Base-by-base conservation (phyloP, 2,888 invertebrate genomes). In the Netelia inedita region DNA sequence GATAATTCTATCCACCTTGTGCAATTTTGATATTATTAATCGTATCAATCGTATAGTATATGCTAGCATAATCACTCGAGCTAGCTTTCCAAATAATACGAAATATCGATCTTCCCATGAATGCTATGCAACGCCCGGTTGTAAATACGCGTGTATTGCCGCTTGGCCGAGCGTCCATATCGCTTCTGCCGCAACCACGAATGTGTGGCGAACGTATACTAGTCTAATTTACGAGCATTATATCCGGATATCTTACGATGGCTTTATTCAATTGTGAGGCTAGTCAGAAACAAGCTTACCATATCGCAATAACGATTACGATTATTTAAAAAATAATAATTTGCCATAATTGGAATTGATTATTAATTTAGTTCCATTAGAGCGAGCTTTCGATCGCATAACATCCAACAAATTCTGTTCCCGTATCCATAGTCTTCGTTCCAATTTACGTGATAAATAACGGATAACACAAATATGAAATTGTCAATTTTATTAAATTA, bases 171-270 rank as follows among this genome's bases (percentile, higher is more conserved):
- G 21, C 21, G 46, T 46, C 73, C 73, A 61, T 83, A 79, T 79
- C 79, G 55, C 46, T 79, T 59, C 55, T 71, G 74, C 74, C 79
- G 57, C 19, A 69, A 83, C 74, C 83, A 74, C 79, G 53, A 79
- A 74, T 74, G 79, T 74, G 82, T 28, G 55, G 74, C 55, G 75
- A 43, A 69, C 74, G 59, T 61, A 65, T 66, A 74, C 79, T 65
- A 57, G 55, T 79, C 74, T 79, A 83, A 83, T 83, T 83, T 83
- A 83, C 69, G 83, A 79, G 79, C 74, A 74, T 83, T 79, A 79
- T 68, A 57, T 35, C 69, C 41, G 71, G 79, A 79, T 63, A 65
- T 71, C 79, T 71, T 35, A 69, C 63, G 43, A 61, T 63, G 23
- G 79, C 79, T 83, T 63, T 71, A 83, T 83, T 83, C 68, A 55